A percentile compares a stretch with the other conserved stretches of the same genome.
Evolutionary conservation across 1,140 invertebrate genomes (phyloP).

Genomic region (Caligus rogercresseyi): DNA sequence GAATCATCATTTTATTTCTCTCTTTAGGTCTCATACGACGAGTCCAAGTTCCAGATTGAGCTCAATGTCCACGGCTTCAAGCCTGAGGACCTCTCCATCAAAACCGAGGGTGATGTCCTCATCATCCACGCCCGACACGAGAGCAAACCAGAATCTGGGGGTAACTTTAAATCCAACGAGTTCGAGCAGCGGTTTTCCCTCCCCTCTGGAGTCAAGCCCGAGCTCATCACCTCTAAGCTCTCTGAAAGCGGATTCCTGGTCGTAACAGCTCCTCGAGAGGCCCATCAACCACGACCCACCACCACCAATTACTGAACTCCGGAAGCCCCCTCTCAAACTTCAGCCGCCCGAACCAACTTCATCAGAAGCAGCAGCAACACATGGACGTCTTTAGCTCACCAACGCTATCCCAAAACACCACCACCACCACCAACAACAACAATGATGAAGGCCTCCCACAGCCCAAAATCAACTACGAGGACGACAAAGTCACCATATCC

Average conservation of each 20-base stretch:
- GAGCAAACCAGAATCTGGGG: constrained; percentile 1
- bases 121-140: constrained; percentile 13
- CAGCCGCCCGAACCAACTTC: neutral
- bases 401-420: too few species aligned
- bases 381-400: neutral
- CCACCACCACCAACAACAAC: neutral
- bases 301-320: neutral
- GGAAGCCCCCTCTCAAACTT: neutral
- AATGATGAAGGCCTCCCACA: constrained; percentile 17
- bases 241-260: constrained; percentile 1
- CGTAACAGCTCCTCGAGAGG: constrained; percentile 7
- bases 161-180: constrained; percentile 6
- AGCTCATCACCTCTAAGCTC: constrained; percentile 2
- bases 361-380: neutral
- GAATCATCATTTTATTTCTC: too few species aligned
- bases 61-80: neutral
- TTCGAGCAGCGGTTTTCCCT: constrained; percentile 15
- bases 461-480: constrained; percentile 17
- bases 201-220: constrained; percentile 12
- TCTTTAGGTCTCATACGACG: constrained; percentile 9
- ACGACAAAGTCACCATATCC: constrained; percentile 17
- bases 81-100: constrained; percentile 11
- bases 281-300: too few species aligned
- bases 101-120: constrained; percentile 13
- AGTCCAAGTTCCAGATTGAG: constrained; percentile 5